Evolutionary conservation across 1,140 invertebrate genomes (phyloP).

Genomic region (Pogonognathellus flavescens): DNA sequence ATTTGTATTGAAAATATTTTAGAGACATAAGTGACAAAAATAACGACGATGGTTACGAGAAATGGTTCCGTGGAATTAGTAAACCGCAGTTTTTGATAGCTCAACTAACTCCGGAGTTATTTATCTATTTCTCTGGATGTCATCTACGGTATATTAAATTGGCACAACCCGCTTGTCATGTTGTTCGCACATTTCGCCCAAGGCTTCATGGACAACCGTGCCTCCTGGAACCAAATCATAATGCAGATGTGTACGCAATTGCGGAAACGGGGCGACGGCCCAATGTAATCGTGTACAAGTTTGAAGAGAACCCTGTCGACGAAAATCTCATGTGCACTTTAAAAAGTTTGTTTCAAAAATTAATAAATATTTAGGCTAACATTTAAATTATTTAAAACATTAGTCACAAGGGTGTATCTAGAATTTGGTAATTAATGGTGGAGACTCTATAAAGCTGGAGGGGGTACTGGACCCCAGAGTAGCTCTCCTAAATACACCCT

Average conservation of each 20-base stretch:
- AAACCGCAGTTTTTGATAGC: slow-evolving; percentile 36
- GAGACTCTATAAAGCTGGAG: no score
- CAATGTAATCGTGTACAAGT: slow-evolving; percentile 57
- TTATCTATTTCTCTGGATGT: slow-evolving; percentile 60
- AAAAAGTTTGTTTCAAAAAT: slow-evolving; percentile 37
- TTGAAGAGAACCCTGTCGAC: slow-evolving; percentile 44
- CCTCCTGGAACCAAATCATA: slow-evolving; percentile 55
- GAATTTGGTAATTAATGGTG: no score
- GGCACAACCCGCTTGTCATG: neutral
- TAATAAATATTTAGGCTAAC: neutral
- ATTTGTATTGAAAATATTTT: neutral
- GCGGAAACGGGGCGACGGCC: slow-evolving; percentile 56
- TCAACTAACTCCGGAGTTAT: slow-evolving; percentile 15
- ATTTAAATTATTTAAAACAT: no score
- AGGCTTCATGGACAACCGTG: slow-evolving; percentile 47
- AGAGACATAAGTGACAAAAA: slow-evolving; percentile 3
- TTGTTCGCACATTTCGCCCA: slow-evolving; percentile 59
- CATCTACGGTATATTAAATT: slow-evolving; percentile 59
- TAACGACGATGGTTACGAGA: slow-evolving; percentile 50
- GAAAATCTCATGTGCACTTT: slow-evolving; percentile 35
- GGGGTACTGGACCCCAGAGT: no score
- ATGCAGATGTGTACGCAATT: slow-evolving; percentile 55
- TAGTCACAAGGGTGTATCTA: no score
- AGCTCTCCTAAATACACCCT: no score
- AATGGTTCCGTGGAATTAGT: slow-evolving; percentile 58